Conservation (phyloP, 2,113 vertebrate genomes). For the Gymnarchus niloticus region DNA sequence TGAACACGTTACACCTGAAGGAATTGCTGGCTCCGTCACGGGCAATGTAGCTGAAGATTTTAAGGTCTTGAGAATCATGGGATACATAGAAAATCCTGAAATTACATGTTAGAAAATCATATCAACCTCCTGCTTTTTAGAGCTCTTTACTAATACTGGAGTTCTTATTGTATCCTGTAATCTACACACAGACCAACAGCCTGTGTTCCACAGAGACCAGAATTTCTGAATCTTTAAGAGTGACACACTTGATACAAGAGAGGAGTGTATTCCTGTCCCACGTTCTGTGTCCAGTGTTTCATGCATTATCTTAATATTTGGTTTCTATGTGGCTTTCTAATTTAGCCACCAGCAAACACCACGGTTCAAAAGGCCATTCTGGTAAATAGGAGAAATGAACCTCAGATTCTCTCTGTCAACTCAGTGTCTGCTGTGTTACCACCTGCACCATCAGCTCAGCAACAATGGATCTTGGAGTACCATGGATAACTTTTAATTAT, state of each 20-base stretch:
- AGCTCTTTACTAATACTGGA: not conserved
- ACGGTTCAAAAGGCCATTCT: not conserved
- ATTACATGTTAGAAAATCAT: conserved; percentile 19
- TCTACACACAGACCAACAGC: not conserved
- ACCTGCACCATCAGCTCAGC: not conserved
- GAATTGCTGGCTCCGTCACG: conserved; percentile 72
- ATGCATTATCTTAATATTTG: not conserved
- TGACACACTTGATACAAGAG: not conserved
- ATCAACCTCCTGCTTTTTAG: not conserved
- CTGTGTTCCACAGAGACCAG: not conserved
- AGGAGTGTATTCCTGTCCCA: not conserved
- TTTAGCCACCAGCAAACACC: not conserved
- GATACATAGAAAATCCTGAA: conserved; percentile 79
- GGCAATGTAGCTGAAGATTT: conserved; percentile 79
- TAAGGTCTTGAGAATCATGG: conserved; percentile 75
- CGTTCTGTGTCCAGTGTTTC: not conserved
- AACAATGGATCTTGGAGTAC: not conserved
- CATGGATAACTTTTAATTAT: conserved; percentile 1
- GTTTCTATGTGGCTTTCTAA: too few species aligned
- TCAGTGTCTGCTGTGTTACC: not conserved
- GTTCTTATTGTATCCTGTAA: not conserved
- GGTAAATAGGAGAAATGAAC: not conserved
- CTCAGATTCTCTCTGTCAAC: not conserved
- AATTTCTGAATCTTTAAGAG: not conserved
- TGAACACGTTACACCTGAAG: conserved; percentile 81